phyloP scores from a whole-genome alignment of 2,797 vertebrate genomes.

The Borostomias antarcticus region DNA sequence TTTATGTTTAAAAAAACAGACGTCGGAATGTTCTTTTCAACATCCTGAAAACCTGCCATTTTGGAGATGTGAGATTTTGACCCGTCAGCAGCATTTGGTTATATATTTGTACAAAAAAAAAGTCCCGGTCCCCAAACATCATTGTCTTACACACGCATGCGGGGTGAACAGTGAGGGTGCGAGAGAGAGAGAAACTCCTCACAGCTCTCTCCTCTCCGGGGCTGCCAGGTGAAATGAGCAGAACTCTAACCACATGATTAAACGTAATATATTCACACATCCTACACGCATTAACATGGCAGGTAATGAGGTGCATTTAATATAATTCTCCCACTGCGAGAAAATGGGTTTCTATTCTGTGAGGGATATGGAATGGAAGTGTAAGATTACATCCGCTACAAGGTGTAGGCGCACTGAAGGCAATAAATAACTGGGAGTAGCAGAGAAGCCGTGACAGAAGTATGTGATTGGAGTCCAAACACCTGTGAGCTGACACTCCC shows the following conservation, averaged over 20 bases:
- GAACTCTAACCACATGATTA: not conserved
- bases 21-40: no score
- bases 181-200: no score
- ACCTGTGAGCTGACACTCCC: constrained; percentile 20
- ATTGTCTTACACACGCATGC: no score
- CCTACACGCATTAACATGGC: not conserved
- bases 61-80: no score
- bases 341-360: constrained; percentile 12
- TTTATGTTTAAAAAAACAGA: no score
- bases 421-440: constrained; percentile 21
- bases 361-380: constrained; percentile 1
- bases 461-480: constrained; percentile 34
- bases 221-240: not conserved
- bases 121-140: no score
- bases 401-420: constrained; percentile 7
- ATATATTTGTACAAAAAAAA: no score
- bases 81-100: no score
- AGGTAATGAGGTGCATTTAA: constrained; percentile 3
- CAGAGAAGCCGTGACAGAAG: constrained; percentile 9
- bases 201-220: not conserved
- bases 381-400: constrained; percentile 16
- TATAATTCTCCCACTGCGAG: constrained; percentile 6
- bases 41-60: no score
- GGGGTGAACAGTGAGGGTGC: no score
- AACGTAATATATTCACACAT: not conserved